phyloP scores from a whole-genome alignment of 2,113 vertebrate genomes.

The Prunella fulvescens region DNA sequence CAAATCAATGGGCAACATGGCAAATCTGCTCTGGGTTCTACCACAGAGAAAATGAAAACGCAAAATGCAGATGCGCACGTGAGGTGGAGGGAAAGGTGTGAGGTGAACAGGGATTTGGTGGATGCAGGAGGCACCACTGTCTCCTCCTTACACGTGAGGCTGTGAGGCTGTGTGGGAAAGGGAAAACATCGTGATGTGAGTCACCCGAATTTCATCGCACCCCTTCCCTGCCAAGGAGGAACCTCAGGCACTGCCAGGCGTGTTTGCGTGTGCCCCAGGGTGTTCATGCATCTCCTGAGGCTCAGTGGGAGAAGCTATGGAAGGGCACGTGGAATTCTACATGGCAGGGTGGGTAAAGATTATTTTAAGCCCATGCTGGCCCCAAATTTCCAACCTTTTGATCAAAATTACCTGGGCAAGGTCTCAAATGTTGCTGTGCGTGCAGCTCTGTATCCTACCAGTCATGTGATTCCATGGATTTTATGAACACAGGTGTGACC shows the following conservation, averaged over 20 bases:
- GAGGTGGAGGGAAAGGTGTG: not conserved
- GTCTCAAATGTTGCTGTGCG: fast-evolving
- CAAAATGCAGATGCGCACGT: fast-evolving
- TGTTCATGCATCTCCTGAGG: not conserved
- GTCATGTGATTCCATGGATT: not conserved
- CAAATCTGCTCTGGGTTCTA: not conserved
- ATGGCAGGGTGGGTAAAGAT: not conserved
- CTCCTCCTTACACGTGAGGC: not conserved
- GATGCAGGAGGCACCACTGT: fast-evolving
- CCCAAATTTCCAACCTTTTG: not conserved
- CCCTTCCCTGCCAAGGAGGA: not conserved
- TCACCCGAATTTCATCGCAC: not conserved
- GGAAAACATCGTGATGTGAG: not conserved
- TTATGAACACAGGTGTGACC: not conserved
- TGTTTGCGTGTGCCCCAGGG: fast-evolving
- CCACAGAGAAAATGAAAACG: not conserved
- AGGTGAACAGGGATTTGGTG: not conserved
- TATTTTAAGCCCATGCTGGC: not conserved
- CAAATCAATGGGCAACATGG: fast-evolving
- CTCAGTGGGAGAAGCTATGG: not conserved
- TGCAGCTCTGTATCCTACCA: fast-evolving
- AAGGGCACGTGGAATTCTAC: fast-evolving
- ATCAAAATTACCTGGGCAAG: not conserved
- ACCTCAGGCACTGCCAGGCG: not conserved
- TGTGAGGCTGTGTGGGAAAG: not conserved